Evolutionary conservation across 2,888 invertebrate genomes (phyloP).

Genomic region (Pegoplata infirma): DNA sequence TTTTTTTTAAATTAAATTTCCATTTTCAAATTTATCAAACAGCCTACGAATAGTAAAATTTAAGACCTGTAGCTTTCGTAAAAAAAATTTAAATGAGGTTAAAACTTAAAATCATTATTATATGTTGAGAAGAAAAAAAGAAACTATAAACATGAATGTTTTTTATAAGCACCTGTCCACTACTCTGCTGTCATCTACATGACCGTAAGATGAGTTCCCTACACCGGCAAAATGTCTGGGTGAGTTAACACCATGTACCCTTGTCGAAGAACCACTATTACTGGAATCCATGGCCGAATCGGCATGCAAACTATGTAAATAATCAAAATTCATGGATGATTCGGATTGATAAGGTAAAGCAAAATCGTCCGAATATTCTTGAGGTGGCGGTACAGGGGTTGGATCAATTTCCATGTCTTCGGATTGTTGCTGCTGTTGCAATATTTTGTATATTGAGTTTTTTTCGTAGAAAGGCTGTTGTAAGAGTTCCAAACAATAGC

Average conservation of each 20-base stretch:
- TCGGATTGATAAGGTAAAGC: conserved; percentile 70
- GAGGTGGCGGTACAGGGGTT: conserved; percentile 72
- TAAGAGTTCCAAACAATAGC: conserved; percentile 9
- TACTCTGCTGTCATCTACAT: conserved; percentile 75
- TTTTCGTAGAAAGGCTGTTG: conserved; percentile 18
- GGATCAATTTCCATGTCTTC: conserved; percentile 78
- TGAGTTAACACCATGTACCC: conserved; percentile 60
- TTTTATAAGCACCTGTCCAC: conserved; percentile 77
- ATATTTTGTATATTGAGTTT: conserved; percentile 66
- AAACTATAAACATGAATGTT: conserved; percentile 1
- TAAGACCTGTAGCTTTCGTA: neutral
- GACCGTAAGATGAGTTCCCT: conserved; percentile 65
- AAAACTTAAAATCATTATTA: neutral
- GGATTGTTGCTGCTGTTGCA: conserved; percentile 13
- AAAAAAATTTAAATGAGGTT: conserved; percentile 10
- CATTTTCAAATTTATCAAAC: too few species aligned
- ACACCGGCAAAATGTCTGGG: conserved; percentile 61
- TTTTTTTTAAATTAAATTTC: too few species aligned
- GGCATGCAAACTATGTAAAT: conserved; percentile 72
- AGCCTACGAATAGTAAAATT: neutral
- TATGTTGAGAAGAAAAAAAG: neutral
- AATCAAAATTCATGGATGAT: conserved; percentile 76
- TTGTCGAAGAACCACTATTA: conserved; percentile 60
- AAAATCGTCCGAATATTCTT: conserved; percentile 71
- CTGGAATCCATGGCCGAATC: conserved; percentile 49